Conservation (phyloP, 2,888 invertebrate species). For the Camponotus fellah region DNA sequence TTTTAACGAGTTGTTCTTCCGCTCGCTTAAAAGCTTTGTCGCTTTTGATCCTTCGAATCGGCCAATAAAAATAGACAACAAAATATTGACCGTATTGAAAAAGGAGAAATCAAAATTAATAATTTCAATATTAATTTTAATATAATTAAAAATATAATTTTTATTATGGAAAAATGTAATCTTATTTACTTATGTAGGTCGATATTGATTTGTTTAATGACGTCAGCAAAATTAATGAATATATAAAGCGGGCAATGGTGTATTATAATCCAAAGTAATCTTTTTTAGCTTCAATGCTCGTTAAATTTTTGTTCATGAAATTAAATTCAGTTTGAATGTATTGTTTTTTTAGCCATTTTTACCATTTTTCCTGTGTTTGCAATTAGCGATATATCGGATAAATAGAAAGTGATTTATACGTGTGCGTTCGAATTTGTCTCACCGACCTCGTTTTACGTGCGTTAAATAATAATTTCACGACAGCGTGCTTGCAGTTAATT, state of each 20-base stretch:
- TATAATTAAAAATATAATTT: not conserved
- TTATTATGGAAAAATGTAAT: not conserved
- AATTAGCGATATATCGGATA: conserved; percentile 34
- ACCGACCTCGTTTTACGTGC: not conserved
- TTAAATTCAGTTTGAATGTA: not conserved
- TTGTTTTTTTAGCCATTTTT: not conserved
- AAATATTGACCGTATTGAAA: not conserved
- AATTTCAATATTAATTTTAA: too few species aligned
- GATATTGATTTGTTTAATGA: conserved; percentile 5
- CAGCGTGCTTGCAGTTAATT: conserved; percentile 33
- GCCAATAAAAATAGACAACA: not conserved
- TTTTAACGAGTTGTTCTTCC: conserved; percentile 55
- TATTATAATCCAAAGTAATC: conserved; percentile 8
- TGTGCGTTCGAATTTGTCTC: conserved; percentile 22
- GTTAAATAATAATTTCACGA: conserved; percentile 52
- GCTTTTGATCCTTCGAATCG: not conserved
- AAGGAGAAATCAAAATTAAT: not conserved
- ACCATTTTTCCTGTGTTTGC: not conserved
- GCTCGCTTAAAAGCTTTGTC: not conserved
- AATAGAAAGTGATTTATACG: conserved; percentile 39
- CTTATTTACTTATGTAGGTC: not conserved
- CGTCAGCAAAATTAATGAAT: not conserved
- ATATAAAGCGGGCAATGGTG: not conserved
- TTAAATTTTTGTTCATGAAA: conserved; percentile 28
- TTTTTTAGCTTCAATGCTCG: conserved; percentile 1